Percentiles rank a stretch among this genome's conserved stretches.
phyloP scores from a whole-genome alignment of 1,140 invertebrate species.

The Adoxophyes honmai region DNA sequence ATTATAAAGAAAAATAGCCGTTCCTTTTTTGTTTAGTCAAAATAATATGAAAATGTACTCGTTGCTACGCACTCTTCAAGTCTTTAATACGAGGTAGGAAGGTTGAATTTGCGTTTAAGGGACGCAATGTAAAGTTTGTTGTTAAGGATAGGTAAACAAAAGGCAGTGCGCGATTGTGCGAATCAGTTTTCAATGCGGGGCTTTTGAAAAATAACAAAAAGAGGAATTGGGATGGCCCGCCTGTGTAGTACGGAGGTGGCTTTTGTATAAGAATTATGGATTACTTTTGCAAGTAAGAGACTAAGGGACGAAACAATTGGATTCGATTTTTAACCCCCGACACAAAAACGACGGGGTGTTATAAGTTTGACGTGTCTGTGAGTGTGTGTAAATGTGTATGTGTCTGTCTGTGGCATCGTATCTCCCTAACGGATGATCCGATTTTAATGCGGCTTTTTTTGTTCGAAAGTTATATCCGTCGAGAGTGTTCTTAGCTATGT shows the following conservation, averaged over 20 bases:
- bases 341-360: too few relatives aligned
- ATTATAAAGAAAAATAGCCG: conserved; percentile 10
- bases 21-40: conserved; percentile 10
- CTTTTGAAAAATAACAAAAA: conserved; percentile 12
- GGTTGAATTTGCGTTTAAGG: background rate
- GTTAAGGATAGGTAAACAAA: conserved; percentile 2
- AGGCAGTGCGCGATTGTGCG: conserved; percentile 3
- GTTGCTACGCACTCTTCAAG: background rate
- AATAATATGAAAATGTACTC: conserved; percentile 13
- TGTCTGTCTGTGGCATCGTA: too few relatives aligned
- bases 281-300: too few relatives aligned
- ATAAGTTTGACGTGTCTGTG: too few relatives aligned
- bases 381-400: too few relatives aligned
- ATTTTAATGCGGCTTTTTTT: too few relatives aligned
- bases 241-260: background rate
- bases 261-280: background rate
- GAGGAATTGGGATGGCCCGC: background rate
- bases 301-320: too few relatives aligned
- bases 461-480: too few relatives aligned
- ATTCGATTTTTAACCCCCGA: too few relatives aligned
- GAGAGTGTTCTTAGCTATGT: too few relatives aligned
- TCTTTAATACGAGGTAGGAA: background rate
- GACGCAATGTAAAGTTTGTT: background rate
- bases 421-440: too few relatives aligned
- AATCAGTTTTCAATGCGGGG: conserved; percentile 13